These are phyloP conservation scores for Drosophila arawakana DNA, from an alignment of 1,140 invertebrate species.

Conservation along the genomic window DNA sequence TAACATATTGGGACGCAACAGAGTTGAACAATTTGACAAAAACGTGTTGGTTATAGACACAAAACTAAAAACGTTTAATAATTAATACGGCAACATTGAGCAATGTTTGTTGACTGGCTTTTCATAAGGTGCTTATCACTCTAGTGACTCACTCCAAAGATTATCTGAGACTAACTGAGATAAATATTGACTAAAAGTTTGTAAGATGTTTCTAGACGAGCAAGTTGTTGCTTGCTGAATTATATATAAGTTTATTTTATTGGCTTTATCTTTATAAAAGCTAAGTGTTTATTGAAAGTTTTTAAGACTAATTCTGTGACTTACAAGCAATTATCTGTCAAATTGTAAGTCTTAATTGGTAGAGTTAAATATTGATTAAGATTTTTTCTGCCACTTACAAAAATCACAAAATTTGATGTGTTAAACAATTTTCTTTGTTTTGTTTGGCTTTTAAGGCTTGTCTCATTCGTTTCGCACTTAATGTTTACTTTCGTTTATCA, in stretches of 20 bases:
- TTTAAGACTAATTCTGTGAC: too few relatives aligned
- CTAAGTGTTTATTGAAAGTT: too few relatives aligned
- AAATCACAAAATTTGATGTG: neutral
- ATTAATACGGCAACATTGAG: slow-evolving; percentile 48
- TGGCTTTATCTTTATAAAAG: too few relatives aligned
- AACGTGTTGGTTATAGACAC: slow-evolving; percentile 59
- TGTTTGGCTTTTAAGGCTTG: neutral
- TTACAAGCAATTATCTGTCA: too few relatives aligned
- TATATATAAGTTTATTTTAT: too few relatives aligned
- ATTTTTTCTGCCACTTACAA: neutral
- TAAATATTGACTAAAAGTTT: neutral
- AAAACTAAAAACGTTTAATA: slow-evolving; percentile 34
- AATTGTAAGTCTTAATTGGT: too few relatives aligned
- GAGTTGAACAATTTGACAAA: slow-evolving; percentile 58
- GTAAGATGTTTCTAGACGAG: neutral
- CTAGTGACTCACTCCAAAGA: slow-evolving; percentile 20
- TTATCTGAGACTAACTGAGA: neutral
- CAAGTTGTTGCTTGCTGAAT: too few relatives aligned
- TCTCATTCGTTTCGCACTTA: slow-evolving; percentile 2
- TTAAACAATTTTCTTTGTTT: neutral
- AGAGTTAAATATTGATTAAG: neutral
- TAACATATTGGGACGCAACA: slow-evolving; percentile 17
- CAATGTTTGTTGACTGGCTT: slow-evolving; percentile 3
- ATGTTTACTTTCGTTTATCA: slow-evolving; percentile 22
- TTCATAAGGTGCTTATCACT: slow-evolving; percentile 24